These are phyloP conservation scores for Podocnemis expansa DNA, from an alignment of 2,113 vertebrate genomes.

Conservation along the genomic window DNA sequence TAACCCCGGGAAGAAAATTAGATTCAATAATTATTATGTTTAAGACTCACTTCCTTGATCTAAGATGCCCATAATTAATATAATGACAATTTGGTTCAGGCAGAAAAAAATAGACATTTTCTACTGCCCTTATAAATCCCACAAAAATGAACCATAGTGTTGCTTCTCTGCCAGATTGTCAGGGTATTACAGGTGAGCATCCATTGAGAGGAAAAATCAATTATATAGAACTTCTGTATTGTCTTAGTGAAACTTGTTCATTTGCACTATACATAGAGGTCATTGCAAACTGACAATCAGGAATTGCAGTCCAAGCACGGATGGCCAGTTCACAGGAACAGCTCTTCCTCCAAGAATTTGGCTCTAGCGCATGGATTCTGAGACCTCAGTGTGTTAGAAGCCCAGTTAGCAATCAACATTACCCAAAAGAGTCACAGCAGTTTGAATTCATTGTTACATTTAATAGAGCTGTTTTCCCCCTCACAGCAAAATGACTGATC, in stretches of 20 bases:
- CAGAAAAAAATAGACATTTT: not conserved
- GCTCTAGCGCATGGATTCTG: not conserved
- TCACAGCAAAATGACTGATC: no score
- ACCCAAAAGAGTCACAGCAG: no score
- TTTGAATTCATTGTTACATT: no score
- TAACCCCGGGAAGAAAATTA: not conserved
- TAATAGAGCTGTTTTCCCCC: no score
- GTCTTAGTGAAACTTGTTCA: not conserved
- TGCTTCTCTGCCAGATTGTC: not conserved
- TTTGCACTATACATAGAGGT: fast-evolving
- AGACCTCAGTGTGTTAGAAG: no score
- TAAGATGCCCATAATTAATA: not conserved
- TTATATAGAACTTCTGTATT: fast-evolving
- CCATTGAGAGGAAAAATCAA: not conserved
- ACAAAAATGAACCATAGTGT: not conserved
- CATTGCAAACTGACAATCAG: not conserved
- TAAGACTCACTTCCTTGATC: not conserved
- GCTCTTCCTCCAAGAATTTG: not conserved
- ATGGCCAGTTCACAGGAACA: not conserved
- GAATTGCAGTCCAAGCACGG: not conserved
- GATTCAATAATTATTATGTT: not conserved
- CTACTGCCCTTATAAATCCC: not conserved
- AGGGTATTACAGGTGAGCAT: not conserved
- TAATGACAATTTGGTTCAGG: not conserved
- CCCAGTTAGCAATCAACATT: no score